phyloP scores from a whole-genome alignment of 2,888 invertebrate species.

The Tipula vernalis region DNA sequence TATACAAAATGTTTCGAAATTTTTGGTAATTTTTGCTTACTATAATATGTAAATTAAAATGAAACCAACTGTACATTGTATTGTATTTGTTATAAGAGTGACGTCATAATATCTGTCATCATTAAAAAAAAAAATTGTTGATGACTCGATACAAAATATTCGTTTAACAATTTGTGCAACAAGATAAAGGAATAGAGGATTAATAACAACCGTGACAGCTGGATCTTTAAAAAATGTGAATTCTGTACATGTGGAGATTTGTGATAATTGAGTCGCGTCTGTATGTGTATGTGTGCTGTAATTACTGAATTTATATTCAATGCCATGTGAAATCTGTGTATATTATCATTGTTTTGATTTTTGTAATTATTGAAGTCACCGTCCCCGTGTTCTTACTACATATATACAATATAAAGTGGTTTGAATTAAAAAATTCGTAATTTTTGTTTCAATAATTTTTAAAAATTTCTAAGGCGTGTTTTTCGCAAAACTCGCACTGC shows the following conservation, averaged over 20 bases:
- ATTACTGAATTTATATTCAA: background rate
- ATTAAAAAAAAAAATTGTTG: background rate
- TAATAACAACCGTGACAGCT: background rate
- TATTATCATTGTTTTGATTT: background rate
- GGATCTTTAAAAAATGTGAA: background rate
- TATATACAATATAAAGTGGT: background rate
- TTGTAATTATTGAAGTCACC: background rate
- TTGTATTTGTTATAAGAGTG: background rate
- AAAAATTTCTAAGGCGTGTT: background rate
- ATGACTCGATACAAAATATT: background rate
- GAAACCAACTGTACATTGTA: background rate
- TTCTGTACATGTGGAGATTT: background rate
- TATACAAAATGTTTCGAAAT: background rate
- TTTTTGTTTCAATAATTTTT: background rate
- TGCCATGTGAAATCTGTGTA: background rate
- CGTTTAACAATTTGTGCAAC: background rate
- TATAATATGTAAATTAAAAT: background rate
- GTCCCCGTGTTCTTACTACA: background rate
- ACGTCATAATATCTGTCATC: background rate
- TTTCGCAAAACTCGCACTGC: background rate
- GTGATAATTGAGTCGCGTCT: background rate
- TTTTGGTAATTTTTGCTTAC: background rate
- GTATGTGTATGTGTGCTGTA: background rate
- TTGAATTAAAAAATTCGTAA: background rate
- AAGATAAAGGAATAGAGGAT: background rate